Evolutionary conservation across 2,113 vertebrate species (phyloP).

Genomic region (Talpa occidentalis): DNA sequence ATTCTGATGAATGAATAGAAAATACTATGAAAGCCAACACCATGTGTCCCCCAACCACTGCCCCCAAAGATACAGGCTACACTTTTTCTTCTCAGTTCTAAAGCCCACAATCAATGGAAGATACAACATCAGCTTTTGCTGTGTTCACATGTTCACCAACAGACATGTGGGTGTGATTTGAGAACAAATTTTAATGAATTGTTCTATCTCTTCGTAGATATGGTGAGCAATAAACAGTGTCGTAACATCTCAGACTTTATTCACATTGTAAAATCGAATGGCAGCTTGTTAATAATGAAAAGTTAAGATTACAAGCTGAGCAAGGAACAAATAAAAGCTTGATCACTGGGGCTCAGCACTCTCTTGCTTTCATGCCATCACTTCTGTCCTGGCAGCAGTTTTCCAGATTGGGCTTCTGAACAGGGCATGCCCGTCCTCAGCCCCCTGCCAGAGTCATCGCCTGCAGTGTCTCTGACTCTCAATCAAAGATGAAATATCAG

Average conservation of each 20-base stretch:
- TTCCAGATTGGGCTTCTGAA: neutral
- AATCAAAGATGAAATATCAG: neutral
- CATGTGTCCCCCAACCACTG: neutral
- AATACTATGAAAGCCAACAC: neutral
- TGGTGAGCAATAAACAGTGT: neutral
- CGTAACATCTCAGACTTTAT: slow-evolving; percentile 48
- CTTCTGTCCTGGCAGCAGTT: neutral
- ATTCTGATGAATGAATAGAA: neutral
- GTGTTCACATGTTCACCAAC: neutral
- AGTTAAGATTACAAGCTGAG: slow-evolving; percentile 11
- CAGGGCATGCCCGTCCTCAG: neutral
- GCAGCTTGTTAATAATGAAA: slow-evolving; percentile 47
- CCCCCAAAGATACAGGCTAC: neutral
- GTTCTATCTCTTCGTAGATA: slow-evolving; percentile 25
- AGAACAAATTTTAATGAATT: slow-evolving; percentile 35
- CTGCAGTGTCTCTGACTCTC: neutral
- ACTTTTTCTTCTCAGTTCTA: neutral
- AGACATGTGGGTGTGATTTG: neutral
- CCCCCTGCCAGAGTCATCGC: neutral
- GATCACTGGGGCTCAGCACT: neutral
- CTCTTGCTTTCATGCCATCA: neutral
- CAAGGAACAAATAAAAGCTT: slow-evolving; percentile 34
- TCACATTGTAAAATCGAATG: slow-evolving; percentile 46
- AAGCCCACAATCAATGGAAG: neutral
- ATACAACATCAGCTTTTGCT: slow-evolving; percentile 5